phyloP scores from a whole-genome alignment of 2,113 vertebrate species.

The Pelusios castaneus region DNA sequence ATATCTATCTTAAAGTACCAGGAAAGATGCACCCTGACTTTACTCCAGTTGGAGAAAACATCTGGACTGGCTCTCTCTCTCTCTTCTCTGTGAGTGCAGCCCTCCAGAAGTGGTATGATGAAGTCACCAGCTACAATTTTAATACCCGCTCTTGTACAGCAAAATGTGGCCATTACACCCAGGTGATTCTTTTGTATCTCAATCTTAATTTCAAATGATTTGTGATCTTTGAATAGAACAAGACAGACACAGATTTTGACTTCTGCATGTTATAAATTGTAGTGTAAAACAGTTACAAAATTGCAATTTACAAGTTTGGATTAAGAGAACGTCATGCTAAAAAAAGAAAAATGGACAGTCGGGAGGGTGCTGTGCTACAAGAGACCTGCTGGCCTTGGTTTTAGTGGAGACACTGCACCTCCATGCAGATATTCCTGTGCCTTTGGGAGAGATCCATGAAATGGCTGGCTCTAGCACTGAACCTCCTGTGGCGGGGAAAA shows the following conservation, averaged over 20 bases:
- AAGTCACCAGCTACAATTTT: constrained; percentile 66
- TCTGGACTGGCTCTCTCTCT: constrained; percentile 71
- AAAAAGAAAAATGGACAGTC: not conserved
- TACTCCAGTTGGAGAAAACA: constrained; percentile 75
- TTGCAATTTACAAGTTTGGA: not conserved
- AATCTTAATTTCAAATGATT: not conserved
- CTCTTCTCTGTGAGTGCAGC: constrained; percentile 68
- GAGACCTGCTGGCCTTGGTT: not conserved
- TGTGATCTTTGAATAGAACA: not conserved
- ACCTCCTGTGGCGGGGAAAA: not conserved
- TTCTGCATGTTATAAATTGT: not conserved
- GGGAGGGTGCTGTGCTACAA: not conserved
- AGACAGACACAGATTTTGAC: not conserved
- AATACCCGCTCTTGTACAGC: not conserved
- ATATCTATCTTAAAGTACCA: constrained; percentile 49
- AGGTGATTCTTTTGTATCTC: constrained; percentile 60
- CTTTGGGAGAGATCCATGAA: not conserved
- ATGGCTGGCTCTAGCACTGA: not conserved
- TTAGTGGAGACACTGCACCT: not conserved
- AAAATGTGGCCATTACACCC: constrained; percentile 74
- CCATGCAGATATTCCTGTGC: not conserved
- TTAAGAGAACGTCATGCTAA: not conserved
- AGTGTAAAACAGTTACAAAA: not conserved
- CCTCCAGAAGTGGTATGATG: constrained; percentile 66
- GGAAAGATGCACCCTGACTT: constrained; percentile 70